Evolutionary conservation across 2,888 invertebrate species (phyloP).

Genomic region (Adelognathus sp.): DNA sequence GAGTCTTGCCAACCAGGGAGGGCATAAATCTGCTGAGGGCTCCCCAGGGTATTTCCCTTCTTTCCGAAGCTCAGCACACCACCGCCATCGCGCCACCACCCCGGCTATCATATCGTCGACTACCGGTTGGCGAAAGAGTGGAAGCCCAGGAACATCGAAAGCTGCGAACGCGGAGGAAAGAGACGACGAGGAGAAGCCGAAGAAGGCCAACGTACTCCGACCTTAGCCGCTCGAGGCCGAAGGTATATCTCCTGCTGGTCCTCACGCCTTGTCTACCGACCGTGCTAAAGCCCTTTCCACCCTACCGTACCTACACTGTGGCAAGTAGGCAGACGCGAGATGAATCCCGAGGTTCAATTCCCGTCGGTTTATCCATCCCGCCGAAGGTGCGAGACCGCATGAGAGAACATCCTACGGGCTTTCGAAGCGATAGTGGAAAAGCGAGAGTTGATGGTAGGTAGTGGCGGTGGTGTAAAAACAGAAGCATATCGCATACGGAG

Average conservation of each 20-base stretch:
- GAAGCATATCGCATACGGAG: constrained; percentile 26
- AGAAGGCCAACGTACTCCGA: constrained; percentile 44
- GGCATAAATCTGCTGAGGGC: constrained; percentile 80
- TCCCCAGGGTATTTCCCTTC: constrained; percentile 78
- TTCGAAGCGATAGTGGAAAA: constrained; percentile 29
- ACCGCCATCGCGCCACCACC: constrained; percentile 43
- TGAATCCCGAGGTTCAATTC: constrained; percentile 78
- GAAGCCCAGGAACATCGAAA: constrained; percentile 38
- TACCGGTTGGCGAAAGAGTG: constrained; percentile 44
- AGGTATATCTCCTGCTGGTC: constrained; percentile 36
- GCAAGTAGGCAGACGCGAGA: constrained; percentile 71
- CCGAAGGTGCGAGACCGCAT: constrained; percentile 65
- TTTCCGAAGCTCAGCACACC: constrained; percentile 56
- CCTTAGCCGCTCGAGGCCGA: constrained; percentile 13
- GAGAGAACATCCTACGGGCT: constrained; percentile 53
- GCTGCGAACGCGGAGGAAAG: constrained; percentile 34
- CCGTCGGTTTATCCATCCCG: constrained; percentile 74
- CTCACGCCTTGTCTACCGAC: constrained; percentile 43
- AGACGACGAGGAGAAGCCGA: constrained; percentile 21
- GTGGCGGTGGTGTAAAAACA: constrained; percentile 27
- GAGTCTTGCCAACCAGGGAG: constrained; percentile 72
- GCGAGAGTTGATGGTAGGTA: not conserved
- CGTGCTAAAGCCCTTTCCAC: constrained; percentile 46
- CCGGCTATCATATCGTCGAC: constrained; percentile 46
- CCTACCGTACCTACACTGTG: constrained; percentile 45